Conservation (phyloP, 2,797 vertebrate genomes). For the Lepidocolaptes lacrymiger region DNA sequence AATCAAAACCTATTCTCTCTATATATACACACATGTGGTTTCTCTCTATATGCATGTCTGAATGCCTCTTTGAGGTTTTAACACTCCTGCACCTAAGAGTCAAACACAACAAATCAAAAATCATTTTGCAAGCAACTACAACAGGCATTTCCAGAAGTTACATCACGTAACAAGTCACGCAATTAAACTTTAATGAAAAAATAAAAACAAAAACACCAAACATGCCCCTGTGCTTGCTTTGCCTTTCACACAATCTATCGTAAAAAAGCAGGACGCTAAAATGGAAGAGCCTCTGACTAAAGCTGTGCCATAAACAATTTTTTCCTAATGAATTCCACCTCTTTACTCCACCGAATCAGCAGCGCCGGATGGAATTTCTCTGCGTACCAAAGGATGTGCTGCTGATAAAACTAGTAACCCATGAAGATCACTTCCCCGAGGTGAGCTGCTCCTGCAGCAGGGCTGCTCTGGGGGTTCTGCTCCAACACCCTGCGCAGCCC, state of each 20-base stretch:
- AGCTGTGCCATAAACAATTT: slow-evolving; percentile 71
- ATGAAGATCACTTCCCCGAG: background rate
- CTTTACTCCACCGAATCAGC: slow-evolving; percentile 69
- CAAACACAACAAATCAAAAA: slow-evolving; percentile 62
- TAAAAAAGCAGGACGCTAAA: slow-evolving; percentile 69
- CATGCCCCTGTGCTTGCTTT: slow-evolving; percentile 73
- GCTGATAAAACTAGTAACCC: slow-evolving; percentile 48
- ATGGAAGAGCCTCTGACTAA: slow-evolving; percentile 73
- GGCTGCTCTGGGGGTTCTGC: background rate
- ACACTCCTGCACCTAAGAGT: slow-evolving; percentile 38
- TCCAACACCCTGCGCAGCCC: background rate
- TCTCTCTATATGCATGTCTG: background rate
- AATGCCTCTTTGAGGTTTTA: slow-evolving; percentile 35
- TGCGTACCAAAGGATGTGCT: slow-evolving; percentile 25
- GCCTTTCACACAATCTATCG: slow-evolving; percentile 75
- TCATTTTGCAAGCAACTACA: slow-evolving; percentile 67
- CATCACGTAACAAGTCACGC: slow-evolving; percentile 77
- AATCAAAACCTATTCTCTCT: slow-evolving; percentile 22
- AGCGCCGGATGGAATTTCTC: slow-evolving; percentile 54
- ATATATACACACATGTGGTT: background rate
- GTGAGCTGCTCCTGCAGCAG: slow-evolving; percentile 9
- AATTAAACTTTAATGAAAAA: slow-evolving; percentile 77
- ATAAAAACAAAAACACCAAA: slow-evolving; percentile 67
- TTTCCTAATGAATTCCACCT: slow-evolving; percentile 77
- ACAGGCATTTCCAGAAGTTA: slow-evolving; percentile 81